Evolutionary conservation across 2,797 vertebrate genomes (phyloP).

Genomic region (Poecile montanus): DNA sequence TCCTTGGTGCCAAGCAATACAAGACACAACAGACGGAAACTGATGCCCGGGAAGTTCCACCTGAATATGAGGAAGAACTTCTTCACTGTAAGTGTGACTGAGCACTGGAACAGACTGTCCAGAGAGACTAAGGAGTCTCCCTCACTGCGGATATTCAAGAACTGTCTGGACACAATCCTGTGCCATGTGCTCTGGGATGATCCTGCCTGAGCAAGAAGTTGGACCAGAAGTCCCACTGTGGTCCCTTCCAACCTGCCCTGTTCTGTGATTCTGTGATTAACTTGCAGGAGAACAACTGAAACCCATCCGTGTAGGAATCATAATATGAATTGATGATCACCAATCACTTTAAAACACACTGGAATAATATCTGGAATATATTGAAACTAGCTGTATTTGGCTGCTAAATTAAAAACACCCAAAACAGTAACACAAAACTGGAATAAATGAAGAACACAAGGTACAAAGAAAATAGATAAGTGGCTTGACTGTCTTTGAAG

Average conservation of each 20-base stretch:
- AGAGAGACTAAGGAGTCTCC: not conserved
- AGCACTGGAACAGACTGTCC: not conserved
- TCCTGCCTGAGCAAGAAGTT: not conserved
- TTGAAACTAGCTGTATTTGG: not conserved
- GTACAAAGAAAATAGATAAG: not conserved
- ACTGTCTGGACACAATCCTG: not conserved
- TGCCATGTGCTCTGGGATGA: not conserved
- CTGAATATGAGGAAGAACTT: not conserved
- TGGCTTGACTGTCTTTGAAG: not conserved
- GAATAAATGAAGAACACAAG: not conserved
- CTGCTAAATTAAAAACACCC: not conserved
- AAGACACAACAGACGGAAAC: not conserved
- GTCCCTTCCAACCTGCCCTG: not conserved
- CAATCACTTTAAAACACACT: not conserved
- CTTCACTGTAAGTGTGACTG: fast-evolving
- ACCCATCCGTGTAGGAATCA: not conserved
- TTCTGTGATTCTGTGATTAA: not conserved
- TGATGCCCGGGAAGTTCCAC: not conserved
- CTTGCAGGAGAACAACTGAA: not conserved
- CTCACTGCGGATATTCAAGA: not conserved
- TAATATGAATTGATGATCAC: not conserved
- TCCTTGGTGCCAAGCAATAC: fast-evolving
- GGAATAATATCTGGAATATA: not conserved
- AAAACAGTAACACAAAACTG: not conserved
- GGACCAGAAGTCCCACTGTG: not conserved